Base-by-base conservation (phyloP, 2,113 vertebrate genomes). In the Lepus timidus region DNA sequence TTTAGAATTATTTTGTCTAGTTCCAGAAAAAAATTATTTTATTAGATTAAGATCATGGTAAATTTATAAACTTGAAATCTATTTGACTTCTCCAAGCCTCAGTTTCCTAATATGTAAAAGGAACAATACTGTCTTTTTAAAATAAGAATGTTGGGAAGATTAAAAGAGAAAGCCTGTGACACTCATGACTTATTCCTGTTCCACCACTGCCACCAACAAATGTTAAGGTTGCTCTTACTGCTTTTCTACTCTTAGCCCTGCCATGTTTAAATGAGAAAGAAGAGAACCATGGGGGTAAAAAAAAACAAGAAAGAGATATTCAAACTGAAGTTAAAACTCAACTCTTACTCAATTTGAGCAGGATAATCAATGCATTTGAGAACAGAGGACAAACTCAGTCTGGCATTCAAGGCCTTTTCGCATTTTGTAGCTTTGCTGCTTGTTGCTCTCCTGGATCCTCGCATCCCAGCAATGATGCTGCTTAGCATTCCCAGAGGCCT, bases 1-100 rank as follows among this genome's bases (percentile, higher is more conserved):
- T 95, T 95, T 51, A 94, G 82, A 92, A 90, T 91, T 39, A 74
- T 86, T 93, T 96, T 95, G 71, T 92, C 52, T 85, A 44, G 65
- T 94, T 96, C 39, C 36, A 88, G 33, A 58, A 79, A 76, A 55
- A 62, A 61, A 12, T 23, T 4, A 5, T 44, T 74, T 85, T 29
- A 29, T 11, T 93, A 85, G 52, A 44, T 65, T 29, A 36, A 68
- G 23, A 84, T 67, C 20, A 19, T 84, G 39, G 81, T 93, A 95
- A 94, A 91, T 62, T 73, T 94, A 58, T 94, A 90, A 80, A 61
- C 44, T 64, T 81, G 90, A 78, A 71, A 17, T 81, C 76, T 12
- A 0, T 75, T 65, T 94, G 73, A 79, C 8, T 58, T 84, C 75
- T 89, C 80, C 22, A 61, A 92, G 52, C 71, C 90, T 91, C 61